A percentile compares a stretch with the other conserved stretches of the same genome.
phyloP scores from a whole-genome alignment of 2,113 vertebrate species.

The Hippocampus mohnikei region DNA sequence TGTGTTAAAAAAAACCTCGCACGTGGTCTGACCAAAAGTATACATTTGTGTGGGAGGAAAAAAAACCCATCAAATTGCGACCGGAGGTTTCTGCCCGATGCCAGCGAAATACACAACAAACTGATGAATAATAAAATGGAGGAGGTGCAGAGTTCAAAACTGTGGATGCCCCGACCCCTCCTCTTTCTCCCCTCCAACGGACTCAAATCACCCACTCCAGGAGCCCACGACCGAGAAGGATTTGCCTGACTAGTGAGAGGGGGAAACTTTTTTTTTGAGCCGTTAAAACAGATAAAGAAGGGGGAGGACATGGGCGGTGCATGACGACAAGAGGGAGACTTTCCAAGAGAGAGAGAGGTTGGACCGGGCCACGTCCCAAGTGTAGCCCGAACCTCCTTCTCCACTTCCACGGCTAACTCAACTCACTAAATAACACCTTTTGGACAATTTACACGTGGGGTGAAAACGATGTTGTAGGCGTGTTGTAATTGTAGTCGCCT shows the following conservation, averaged over 20 bases:
- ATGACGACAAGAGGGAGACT: constrained; percentile 8
- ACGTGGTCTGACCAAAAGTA: too few relatives aligned
- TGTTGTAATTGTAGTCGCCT: not conserved
- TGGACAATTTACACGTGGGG: not conserved
- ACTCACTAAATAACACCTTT: not conserved
- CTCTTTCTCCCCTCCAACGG: constrained; percentile 18
- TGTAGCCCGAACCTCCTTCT: constrained; percentile 1
- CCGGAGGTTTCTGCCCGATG: too few relatives aligned
- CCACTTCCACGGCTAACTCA: constrained; percentile 3
- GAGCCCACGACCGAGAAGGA: constrained; percentile 22
- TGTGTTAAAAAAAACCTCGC: too few relatives aligned
- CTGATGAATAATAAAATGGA: too few relatives aligned
- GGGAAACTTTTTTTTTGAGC: constrained; percentile 33
- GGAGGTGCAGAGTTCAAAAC: constrained; percentile 4
- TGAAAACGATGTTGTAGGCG: constrained; percentile 1
- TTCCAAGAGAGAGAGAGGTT: constrained; percentile 19
- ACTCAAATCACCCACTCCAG: constrained; percentile 25
- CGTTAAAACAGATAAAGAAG: constrained; percentile 2
- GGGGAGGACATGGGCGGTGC: constrained; percentile 9
- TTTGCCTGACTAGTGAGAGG: constrained; percentile 13
- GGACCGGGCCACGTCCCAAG: not conserved
- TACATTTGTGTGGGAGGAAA: too few relatives aligned
- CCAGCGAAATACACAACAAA: too few relatives aligned
- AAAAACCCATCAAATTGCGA: too few relatives aligned
- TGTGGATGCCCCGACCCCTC: not conserved